These are phyloP conservation scores for Zygaena filipendulae DNA, from an alignment of 2,888 invertebrate species.

Conservation along the genomic window DNA sequence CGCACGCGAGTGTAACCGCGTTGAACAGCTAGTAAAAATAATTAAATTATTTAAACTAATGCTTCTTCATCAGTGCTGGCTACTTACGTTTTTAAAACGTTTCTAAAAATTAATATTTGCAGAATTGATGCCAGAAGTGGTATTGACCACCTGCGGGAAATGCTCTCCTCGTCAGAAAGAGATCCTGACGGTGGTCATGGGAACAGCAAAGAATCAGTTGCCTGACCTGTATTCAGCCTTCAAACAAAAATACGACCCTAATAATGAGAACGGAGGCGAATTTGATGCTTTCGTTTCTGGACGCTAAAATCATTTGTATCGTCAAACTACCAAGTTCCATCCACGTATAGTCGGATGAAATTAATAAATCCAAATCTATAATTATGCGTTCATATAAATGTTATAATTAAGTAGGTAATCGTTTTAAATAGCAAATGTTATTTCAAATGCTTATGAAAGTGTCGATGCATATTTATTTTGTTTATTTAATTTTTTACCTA, in stretches of 20 bases:
- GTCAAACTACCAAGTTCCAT: too few relatives aligned
- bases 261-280: conserved; percentile 1
- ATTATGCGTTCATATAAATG: too few relatives aligned
- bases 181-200: conserved; percentile 67
- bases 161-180: conserved; percentile 48
- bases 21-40: not conserved
- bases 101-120: conserved; percentile 14
- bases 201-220: conserved; percentile 25
- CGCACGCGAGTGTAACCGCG: too few relatives aligned
- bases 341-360: too few relatives aligned
- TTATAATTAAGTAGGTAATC: too few relatives aligned
- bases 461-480: too few relatives aligned
- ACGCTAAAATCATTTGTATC: too few relatives aligned
- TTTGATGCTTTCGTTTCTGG: not conserved
- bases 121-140: conserved; percentile 34
- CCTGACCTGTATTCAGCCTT: conserved; percentile 8
- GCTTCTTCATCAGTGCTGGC: not conserved
- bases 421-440: too few relatives aligned
- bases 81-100: not conserved
- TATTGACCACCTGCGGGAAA: conserved; percentile 30
- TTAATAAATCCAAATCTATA: too few relatives aligned
- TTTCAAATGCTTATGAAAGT: too few relatives aligned
- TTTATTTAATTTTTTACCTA: too few relatives aligned
- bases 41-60: not conserved
- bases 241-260: conserved; percentile 10